Conservation (phyloP, 2,797 vertebrate genomes). For the Taeniopygia guttata region DNA sequence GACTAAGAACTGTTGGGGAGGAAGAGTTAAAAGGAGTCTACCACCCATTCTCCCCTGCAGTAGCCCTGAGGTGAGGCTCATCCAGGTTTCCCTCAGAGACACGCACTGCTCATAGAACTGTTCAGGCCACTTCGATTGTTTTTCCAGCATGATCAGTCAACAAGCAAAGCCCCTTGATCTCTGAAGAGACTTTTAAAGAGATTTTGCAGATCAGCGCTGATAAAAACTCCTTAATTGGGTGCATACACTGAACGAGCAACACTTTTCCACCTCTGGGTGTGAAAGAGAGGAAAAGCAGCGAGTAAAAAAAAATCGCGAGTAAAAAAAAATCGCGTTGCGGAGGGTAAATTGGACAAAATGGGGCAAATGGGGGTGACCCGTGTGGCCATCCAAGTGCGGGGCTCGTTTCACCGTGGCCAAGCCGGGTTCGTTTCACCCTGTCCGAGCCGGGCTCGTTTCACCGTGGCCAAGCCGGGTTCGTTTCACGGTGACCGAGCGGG, state of each 20-base stretch:
- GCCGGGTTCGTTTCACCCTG: too few relatives aligned
- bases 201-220: not conserved
- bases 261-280: too few relatives aligned
- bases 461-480: too few relatives aligned
- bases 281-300: not conserved
- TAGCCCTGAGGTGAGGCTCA: not conserved
- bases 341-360: too few relatives aligned
- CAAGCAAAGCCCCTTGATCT: not conserved
- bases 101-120: rapidly evolving
- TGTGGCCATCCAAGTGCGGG: rapidly evolving
- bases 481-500: too few relatives aligned
- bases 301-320: too few relatives aligned
- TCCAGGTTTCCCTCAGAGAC: not conserved
- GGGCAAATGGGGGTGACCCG: rapidly evolving
- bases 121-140: not conserved
- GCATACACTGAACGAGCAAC: not conserved
- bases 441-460: too few relatives aligned
- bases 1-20: constrained; percentile 71
- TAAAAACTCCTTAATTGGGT: not conserved
- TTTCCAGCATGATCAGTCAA: not conserved
- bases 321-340: too few relatives aligned
- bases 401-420: rapidly evolving
- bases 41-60: rapidly evolving
- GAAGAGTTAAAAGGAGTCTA: not conserved
- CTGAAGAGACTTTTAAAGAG: not conserved